Evolutionary conservation across 2,113 vertebrate species (phyloP), one percentile per base, ranked within the genome.

Genomic region (Scalopus aquaticus): DNA sequence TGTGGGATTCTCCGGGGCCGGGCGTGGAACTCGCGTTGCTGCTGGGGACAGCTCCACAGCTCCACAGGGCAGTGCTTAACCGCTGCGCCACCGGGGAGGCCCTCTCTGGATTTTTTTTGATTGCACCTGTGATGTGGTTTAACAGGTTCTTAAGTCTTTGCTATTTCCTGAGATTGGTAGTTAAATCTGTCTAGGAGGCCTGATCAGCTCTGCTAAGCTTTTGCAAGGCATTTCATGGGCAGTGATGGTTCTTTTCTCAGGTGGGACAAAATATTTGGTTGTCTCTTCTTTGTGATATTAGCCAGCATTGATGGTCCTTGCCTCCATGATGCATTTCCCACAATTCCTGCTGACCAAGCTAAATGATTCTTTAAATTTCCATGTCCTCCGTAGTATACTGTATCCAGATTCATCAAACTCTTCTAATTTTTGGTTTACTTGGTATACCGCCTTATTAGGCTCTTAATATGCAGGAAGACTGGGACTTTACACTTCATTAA

Each of bases 341-440:
- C 37, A 67, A 16, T 11, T 79, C 6, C 42, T 39, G 30, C 37
- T 69, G 49, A 42, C 51, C 37, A 8, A 64, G 6, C 88, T 70
- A 79, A 65, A 37, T 70, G 65, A 54, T 51, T 70, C 37, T 94
- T 70, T 81, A 19, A 16, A 64, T 76, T 73, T 67, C 16, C 9
- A 42, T 11, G 4, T n/a, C 17, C 44, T 46, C 62, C 9, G 35
- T 78, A 42, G 67, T 42, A 4, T 77, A 19, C 39, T 5, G 78
- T 95, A 77, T 83, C 77, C 70, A 93, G 72, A 92, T 24, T 92
- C 60, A 60, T 51, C 24, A 62, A 2, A 44, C 6, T 42, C 13
- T 51, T 88, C 12, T 15, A 88, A 24, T 46, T 51, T 95, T 81
- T 78, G 35, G 15, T 87, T 93, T 90, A 58, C 46, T 78, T 83